Evolutionary conservation across 2,888 invertebrate species (phyloP), one percentile per base, ranked within the genome.

Genomic region (Drepanosiphum platanoidis): DNA sequence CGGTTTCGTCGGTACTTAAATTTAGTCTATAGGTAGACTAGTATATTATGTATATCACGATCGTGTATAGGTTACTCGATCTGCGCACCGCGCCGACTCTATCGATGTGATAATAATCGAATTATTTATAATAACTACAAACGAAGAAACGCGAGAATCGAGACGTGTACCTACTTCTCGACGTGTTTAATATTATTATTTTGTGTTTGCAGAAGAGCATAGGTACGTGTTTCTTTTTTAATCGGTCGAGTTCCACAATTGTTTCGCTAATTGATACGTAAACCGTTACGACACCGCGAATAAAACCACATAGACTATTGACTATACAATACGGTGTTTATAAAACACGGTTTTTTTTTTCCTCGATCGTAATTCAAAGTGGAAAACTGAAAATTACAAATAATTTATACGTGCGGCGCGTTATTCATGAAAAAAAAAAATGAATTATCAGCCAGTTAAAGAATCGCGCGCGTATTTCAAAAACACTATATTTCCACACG

Each of bases 1-100:
- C 36, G 77, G 77, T 77, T 77, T 61, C 77, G 3, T 34, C 30
- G 34, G 15, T 34, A 32, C 52, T 34, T 75, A 75, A 75, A 75
- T 75, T 34, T 75, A 75, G 52, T 58, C 15, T 52, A n/a, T n/a
- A n/a, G 8, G 52, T 61, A 61, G 8, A 61, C 7, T n/a, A n/a
- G n/a, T n/a, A n/a, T n/a, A n/a, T n/a, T n/a, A n/a, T n/a, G n/a
- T n/a, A n/a, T n/a, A n/a, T n/a, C n/a, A n/a, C n/a, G n/a, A n/a
- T n/a, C 18, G 3, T 22, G 22, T 18, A 1, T 5, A 52, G 52
- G 52, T 27, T n/a, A 7, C n/a, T n/a, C n/a, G n/a, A n/a, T n/a
- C n/a, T n/a, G n/a, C n/a, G n/a, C n/a, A 61, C 15, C 61, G 42
- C 42, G 61, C 18, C 52, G 0, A 22, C 22, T 52, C 22, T 52